Conservation (phyloP, 2,113 vertebrate species). For the Odocoileus hemionus region DNA sequence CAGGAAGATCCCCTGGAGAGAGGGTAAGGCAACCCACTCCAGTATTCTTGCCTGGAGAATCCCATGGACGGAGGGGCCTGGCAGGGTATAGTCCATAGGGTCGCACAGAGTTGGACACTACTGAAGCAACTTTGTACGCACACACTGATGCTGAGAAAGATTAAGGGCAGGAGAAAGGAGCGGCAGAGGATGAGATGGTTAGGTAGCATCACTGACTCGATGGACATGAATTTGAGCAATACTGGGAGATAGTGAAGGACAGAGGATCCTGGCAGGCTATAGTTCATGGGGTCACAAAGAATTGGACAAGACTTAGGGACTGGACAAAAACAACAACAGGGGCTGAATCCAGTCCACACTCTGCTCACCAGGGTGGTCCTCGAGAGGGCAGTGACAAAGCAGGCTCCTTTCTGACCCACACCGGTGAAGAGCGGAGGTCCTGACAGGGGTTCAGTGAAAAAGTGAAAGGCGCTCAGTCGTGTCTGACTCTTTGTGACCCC, state of each 20-base stretch:
- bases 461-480: accelerated
- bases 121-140: accelerated
- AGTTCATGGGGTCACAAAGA: neutral
- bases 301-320: neutral
- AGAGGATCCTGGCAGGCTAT: neutral
- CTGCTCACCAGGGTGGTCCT: too few relatives aligned
- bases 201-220: neutral
- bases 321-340: neutral
- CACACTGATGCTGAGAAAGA: neutral
- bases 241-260: neutral
- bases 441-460: neutral
- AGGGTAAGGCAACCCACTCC: neutral
- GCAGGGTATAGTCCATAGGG: neutral
- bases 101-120: neutral
- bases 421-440: neutral
- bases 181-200: neutral
- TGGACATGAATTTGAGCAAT: neutral
- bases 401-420: neutral
- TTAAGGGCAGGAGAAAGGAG: neutral
- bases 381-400: neutral
- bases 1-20: neutral
- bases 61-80: neutral
- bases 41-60: neutral
- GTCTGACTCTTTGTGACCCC: neutral
- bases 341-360: neutral